Evolutionary conservation across 2,113 vertebrate genomes (phyloP).

Genomic region (Platysteira castanea): DNA sequence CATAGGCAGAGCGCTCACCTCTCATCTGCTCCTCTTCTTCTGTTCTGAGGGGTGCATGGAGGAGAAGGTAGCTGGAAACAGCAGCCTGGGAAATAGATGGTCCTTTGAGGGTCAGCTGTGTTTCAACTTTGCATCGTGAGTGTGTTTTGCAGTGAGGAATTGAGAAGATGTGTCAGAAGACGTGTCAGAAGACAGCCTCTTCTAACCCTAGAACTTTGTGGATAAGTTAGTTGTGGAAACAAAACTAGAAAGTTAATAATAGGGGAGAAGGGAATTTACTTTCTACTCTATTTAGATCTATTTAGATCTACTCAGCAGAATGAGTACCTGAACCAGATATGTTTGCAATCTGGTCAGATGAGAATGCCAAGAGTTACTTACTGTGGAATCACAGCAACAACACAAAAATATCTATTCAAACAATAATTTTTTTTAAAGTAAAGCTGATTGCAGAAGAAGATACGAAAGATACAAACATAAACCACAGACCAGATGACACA

Average conservation of each 20-base stretch:
- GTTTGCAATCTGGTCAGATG: not conserved
- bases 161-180: slow-evolving; percentile 33
- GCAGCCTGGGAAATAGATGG: slow-evolving; percentile 46
- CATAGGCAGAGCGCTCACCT: slow-evolving; percentile 10
- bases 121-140: slow-evolving; percentile 37
- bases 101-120: slow-evolving; percentile 15
- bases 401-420: not conserved
- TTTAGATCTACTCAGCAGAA: not conserved
- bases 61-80: slow-evolving; percentile 14
- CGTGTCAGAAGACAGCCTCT: not conserved
- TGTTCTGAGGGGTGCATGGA: not conserved
- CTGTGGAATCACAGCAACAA: not conserved
- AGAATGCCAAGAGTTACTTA: not conserved
- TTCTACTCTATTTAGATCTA: too few relatives aligned
- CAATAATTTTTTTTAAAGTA: not conserved
- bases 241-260: slow-evolving; percentile 23
- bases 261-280: not conserved
- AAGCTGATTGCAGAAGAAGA: not conserved
- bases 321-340: not conserved
- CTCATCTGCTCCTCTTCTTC: not conserved
- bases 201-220: slow-evolving; percentile 32
- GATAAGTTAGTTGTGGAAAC: slow-evolving; percentile 56
- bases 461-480: not conserved
- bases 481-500: not conserved
- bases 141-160: slow-evolving; percentile 64